phyloP scores from a whole-genome alignment of 2,113 vertebrate genomes.

The Pterophyllum scalare region DNA sequence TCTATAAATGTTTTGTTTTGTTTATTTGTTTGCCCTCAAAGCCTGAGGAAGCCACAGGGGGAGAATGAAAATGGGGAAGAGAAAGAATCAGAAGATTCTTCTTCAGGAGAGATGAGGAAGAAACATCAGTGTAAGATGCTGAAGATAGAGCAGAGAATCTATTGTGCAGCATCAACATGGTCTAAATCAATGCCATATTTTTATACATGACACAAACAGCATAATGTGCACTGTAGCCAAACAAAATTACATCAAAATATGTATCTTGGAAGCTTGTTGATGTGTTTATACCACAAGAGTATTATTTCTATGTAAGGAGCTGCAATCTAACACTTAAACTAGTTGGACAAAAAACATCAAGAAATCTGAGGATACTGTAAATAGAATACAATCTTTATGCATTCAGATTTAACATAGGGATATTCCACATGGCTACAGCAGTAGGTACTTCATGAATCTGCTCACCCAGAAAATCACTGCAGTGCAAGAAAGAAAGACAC shows the following conservation, averaged over 20 bases:
- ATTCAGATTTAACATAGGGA: neutral
- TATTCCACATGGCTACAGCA: neutral
- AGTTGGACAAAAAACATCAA: constrained; percentile 3
- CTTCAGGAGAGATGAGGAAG: constrained; percentile 35
- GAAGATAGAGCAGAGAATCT: constrained; percentile 34
- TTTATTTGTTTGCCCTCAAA: constrained; percentile 77
- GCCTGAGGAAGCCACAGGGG: constrained; percentile 67
- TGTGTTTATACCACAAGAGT: neutral
- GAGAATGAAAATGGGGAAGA: constrained; percentile 51
- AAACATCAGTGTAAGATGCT: constrained; percentile 51
- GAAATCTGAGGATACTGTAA: neutral
- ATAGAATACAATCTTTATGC: constrained; percentile 6
- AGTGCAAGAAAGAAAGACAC: neutral
- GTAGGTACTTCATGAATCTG: neutral
- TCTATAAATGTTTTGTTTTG: constrained; percentile 80
- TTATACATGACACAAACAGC: constrained; percentile 15
- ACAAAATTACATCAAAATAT: constrained; percentile 20
- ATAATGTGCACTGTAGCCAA: constrained; percentile 11
- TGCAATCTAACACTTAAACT: neutral
- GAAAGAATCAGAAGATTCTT: constrained; percentile 32
- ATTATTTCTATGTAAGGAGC: neutral
- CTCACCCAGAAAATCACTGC: neutral
- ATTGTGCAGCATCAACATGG: constrained; percentile 29
- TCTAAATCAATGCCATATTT: constrained; percentile 40
- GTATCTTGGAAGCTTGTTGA: neutral